Evolutionary conservation across 2,113 vertebrate species (phyloP), one percentile per base, ranked within the genome.

Genomic region (Macaca nemestrina): DNA sequence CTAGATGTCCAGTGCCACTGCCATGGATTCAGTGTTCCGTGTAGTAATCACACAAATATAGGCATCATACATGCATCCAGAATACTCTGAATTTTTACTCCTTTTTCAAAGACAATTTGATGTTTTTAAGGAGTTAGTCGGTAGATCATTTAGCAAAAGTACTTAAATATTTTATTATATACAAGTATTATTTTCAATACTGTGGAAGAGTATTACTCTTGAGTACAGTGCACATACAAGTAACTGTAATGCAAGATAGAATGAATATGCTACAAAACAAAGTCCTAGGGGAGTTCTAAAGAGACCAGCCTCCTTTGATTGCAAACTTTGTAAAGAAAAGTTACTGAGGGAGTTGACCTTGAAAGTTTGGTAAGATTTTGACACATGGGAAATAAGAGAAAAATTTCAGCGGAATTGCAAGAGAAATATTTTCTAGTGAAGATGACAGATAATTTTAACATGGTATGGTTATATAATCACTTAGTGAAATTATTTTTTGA

Each of bases 311-410:
- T 61, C 3, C 16, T 82, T 95, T 30, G 70, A 90, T 67, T 73
- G 8, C 22, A 55, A 5, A 68, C 20, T 78, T 94, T 68, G 4
- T 91, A 59, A 73, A 52, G 80, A 68, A 11, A 76, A 18, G 30
- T 81, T 88, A 67, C 17, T 67, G 18, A 80, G 52, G 38, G 17
- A 64, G 5, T 80, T 92, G 12, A 7, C 55, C 20, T 61, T 85
- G 52, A 68, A 83, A 89, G 25, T 87, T 94, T 67, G 17, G 8
- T 85, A 92, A 30, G 23, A 73, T 70, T 95, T 96, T 96, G 92
- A 67, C n/a, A 81, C 43, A 13, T 95, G 27, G 9, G 35, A 94
- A 38, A 93, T 78, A 16, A 27, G 25, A 92, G 12, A 91, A 38
- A 30, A 40, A 89, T 87, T 59, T 95, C 8, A 88, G 27, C 32